phyloP scores from a whole-genome alignment of 2,888 invertebrate species.

The Amphipoea oculea region DNA sequence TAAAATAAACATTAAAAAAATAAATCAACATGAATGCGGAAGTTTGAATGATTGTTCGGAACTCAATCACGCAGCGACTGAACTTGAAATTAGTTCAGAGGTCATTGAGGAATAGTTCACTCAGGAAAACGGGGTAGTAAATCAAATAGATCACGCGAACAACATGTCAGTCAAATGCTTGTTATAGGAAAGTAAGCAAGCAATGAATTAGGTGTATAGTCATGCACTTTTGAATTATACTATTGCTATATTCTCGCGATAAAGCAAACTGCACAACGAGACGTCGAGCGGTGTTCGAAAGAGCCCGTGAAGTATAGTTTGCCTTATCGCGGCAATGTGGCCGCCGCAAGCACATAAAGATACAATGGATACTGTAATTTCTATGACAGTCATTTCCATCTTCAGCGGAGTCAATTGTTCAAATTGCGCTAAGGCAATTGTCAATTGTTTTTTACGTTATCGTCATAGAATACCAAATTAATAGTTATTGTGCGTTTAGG shows the following conservation, averaged over 20 bases:
- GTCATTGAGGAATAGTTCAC: slow-evolving; percentile 47
- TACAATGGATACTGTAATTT: not conserved
- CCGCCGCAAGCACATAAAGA: not conserved
- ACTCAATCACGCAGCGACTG: slow-evolving; percentile 47
- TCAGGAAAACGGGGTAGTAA: slow-evolving; percentile 17
- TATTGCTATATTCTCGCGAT: too few species aligned
- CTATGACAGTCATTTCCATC: too few species aligned
- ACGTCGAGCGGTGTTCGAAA: too few species aligned
- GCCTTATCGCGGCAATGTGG: too few species aligned
- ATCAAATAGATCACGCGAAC: slow-evolving; percentile 47
- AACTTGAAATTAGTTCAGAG: slow-evolving; percentile 60
- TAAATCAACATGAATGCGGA: slow-evolving; percentile 47
- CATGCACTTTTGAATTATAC: slow-evolving; percentile 1
- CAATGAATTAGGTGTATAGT: not conserved
- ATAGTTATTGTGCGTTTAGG: too few species aligned
- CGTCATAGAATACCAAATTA: not conserved
- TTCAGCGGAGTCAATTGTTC: not conserved
- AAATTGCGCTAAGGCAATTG: not conserved
- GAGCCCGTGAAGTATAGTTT: too few species aligned
- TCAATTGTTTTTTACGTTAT: not conserved
- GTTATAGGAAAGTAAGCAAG: not conserved
- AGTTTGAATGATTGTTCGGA: slow-evolving; percentile 53
- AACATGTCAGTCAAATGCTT: not conserved
- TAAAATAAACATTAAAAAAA: slow-evolving; percentile 2
- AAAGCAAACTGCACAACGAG: too few species aligned